Base-by-base conservation (phyloP, 92 coral and sea anemone genomes). In the Bergia puertoricense region DNA sequence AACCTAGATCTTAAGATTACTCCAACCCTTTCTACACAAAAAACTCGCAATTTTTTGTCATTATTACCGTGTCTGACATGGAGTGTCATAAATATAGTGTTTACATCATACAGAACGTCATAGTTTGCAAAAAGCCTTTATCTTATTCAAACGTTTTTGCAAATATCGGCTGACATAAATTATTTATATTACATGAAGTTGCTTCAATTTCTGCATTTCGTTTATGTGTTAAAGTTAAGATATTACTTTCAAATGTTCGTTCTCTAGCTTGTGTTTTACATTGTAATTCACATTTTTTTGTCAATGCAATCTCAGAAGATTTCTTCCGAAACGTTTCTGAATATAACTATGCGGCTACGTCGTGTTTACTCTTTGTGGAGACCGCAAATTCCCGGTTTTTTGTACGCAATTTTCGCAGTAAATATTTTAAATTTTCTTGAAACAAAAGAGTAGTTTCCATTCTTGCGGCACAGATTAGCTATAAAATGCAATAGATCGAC, bases 341-440 rank as follows among this genome's bases (percentile, higher is more conserved):
- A 48, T 7, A 71, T 71, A 71, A 15, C 48, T 72, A 84, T 84
- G 51, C 14, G 45, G 22, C 43, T 43, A 39, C 14, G 4, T 8
- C 36, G 78, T 84, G 87, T 84, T 71, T 84, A 84, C 78, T 68
- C 68, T 13, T 46, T 15, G 41, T 3, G 36, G 40, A 23, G 79
- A 84, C 87, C 87, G 87, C 87, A 84, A 71, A 69, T 69, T 84
- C 79, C 87, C 37, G 30, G 78, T 43, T 69, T 84, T 82, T 71
- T 84, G 78, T 84, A 16, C 18, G 87, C 30, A 36, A 69, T 36
- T 48, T 69, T 23, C 30, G 85, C 62, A 84, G 87, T 69, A 84
- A 72, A 84, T 84, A 84, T 71, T 84, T 84, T 20, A 66, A 84
- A 84, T 84, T 84, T 84, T 84, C 87, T 73, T 84, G 43, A 84